Evolutionary conservation across 2,113 vertebrate genomes (phyloP), one percentile per base, ranked within the genome.

Genomic region (Saccopteryx leptura): DNA sequence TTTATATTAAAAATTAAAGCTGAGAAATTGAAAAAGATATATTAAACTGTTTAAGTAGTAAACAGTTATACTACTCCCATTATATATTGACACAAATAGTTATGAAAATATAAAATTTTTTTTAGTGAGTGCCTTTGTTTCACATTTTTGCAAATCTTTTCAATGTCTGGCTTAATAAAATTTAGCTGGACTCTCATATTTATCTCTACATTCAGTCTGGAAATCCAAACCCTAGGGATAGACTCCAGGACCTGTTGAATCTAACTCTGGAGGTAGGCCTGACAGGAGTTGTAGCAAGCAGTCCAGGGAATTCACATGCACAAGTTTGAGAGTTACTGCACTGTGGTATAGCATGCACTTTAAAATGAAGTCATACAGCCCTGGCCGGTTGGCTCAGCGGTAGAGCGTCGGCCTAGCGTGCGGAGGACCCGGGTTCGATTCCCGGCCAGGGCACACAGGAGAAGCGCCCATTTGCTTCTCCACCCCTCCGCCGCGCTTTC

Each of bases 61-160:
- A 91, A n/a, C n/a, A n/a, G n/a, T n/a, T n/a, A n/a, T n/a, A n/a
- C n/a, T n/a, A n/a, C n/a, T n/a, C n/a, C 33, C 5, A 31, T 84
- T 81, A 48, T 66, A 75, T 60, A 8, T 79, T 91, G 63, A 88
- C 46, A 74, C 6, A 95, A 28, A 63, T 26, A 83, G 52, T 80
- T 86, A 86, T 86, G 23, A 78, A 95, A 91, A 74, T 39, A 54
- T n/a, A 58, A 69, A 19, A 23, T 9, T 28, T 48, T 71, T 81
- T 91, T 46, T 13, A 69, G 23, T 75, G 68, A 66, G 12, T 65
- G 24, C 48, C 7, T 28, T 74, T 39, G 21, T 82, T 90, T 83
- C 84, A 28, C 19, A 81, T 75, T 88, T 94, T 88, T 61, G 78
- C 33, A 84, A 76, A 84, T 85, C n/a, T 94, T 23, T 93, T 83